phyloP scores from a whole-genome alignment of 2,113 vertebrate genomes.

The Platichthys stellatus region DNA sequence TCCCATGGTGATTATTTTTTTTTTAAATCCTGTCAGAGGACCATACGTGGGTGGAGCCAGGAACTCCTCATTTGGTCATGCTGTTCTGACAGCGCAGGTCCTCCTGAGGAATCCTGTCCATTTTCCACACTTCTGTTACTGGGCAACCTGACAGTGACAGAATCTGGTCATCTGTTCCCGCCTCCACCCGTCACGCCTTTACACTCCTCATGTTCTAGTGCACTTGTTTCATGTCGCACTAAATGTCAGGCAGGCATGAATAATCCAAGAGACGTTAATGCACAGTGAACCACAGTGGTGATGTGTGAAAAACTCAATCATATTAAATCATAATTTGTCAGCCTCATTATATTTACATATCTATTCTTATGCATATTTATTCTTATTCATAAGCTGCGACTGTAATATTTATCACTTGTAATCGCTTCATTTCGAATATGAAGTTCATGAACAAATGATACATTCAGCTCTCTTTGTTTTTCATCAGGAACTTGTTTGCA shows the following conservation, averaged over 20 bases:
- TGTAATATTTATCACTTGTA: too few relatives aligned
- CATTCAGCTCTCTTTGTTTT: too few relatives aligned
- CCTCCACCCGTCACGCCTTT: constrained; percentile 69
- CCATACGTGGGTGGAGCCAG: constrained; percentile 10
- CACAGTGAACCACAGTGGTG: background rate
- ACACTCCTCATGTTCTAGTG: constrained; percentile 65
- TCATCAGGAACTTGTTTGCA: too few relatives aligned
- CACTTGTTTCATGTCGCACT: constrained; percentile 51
- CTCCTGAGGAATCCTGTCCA: constrained; percentile 65
- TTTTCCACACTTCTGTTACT: constrained; percentile 71
- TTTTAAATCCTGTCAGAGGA: constrained; percentile 10
- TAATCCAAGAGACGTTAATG: constrained; percentile 36
- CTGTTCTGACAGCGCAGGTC: constrained; percentile 42
- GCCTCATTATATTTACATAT: constrained; percentile 16
- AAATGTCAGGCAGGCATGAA: constrained; percentile 69
- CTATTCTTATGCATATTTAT: constrained; percentile 1
- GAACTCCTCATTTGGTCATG: constrained; percentile 41
- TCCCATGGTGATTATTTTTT: constrained; percentile 3
- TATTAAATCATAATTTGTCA: constrained; percentile 30
- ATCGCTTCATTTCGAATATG: too few relatives aligned
- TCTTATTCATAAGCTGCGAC: background rate
- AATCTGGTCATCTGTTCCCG: constrained; percentile 73
- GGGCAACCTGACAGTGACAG: constrained; percentile 74
- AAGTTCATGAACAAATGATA: too few relatives aligned
- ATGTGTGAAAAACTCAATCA: constrained; percentile 11